Percentiles rank a stretch among this genome's conserved stretches.
phyloP scores from a whole-genome alignment of 1,140 invertebrate genomes.

The Antheraea pernyi region DNA sequence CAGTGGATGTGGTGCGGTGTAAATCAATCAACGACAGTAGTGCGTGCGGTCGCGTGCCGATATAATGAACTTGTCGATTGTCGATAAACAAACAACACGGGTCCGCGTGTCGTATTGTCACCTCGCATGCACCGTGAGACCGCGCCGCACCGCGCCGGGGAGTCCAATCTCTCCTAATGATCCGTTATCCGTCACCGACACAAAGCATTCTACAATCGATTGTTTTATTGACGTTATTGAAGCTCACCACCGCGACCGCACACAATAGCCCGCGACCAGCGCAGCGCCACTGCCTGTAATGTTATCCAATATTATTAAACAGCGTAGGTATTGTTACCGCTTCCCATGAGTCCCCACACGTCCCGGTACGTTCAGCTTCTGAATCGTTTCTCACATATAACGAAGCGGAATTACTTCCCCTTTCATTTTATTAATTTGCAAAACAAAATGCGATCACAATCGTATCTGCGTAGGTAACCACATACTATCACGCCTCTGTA shows the following conservation, averaged over 20 bases:
- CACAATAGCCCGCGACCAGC: slow-evolving; percentile 8
- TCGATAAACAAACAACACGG: background rate
- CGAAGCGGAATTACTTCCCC: background rate
- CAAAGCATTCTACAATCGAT: background rate
- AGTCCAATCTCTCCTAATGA: background rate
- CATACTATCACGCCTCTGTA: no score
- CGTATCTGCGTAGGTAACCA: background rate
- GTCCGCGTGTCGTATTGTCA: background rate
- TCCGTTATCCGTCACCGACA: background rate
- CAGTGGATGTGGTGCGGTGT: no score
- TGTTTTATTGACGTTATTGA: slow-evolving; percentile 1
- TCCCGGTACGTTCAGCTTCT: background rate
- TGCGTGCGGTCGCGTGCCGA: background rate
- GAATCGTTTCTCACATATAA: no score
- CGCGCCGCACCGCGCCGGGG: no score
- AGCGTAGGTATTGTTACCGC: background rate
- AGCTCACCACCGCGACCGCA: background rate
- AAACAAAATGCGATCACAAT: background rate
- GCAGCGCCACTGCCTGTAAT: slow-evolving; percentile 15
- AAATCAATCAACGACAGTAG: background rate
- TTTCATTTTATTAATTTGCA: background rate
- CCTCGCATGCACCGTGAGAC: background rate
- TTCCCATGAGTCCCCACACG: background rate
- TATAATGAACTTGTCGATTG: background rate
- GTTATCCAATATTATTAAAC: slow-evolving; percentile 13